phyloP scores from a whole-genome alignment of 2,888 invertebrate genomes.

The Erannis defoliaria region DNA sequence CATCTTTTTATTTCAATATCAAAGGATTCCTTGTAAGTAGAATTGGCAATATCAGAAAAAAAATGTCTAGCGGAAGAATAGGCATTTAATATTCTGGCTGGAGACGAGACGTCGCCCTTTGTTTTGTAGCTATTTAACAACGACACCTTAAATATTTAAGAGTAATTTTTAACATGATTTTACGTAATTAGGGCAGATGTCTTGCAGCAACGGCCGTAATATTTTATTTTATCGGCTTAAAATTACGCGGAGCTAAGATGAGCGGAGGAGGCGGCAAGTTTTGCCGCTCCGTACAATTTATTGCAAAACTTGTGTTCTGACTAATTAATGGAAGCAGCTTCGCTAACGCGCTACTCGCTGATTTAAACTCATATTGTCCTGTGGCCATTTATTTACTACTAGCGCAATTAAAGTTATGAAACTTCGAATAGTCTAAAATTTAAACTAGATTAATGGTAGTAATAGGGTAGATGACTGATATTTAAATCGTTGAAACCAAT shows the following conservation, averaged over 20 bases:
- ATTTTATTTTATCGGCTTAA: constrained; percentile 84
- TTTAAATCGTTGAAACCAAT: too few species aligned
- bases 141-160: constrained; percentile 69
- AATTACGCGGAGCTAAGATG: constrained; percentile 76
- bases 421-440: constrained; percentile 8
- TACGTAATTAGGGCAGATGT: constrained; percentile 77
- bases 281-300: constrained; percentile 78
- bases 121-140: constrained; percentile 71
- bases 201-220: constrained; percentile 70
- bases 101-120: constrained; percentile 66
- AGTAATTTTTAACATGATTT: constrained; percentile 79
- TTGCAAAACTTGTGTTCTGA: constrained; percentile 82
- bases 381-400: constrained; percentile 58
- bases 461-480: too few species aligned
- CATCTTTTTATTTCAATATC: constrained; percentile 55
- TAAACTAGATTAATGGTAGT: neutral
- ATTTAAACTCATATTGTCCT: constrained; percentile 75
- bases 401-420: constrained; percentile 38
- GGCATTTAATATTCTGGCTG: constrained; percentile 67
- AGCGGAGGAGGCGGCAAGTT: constrained; percentile 77
- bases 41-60: constrained; percentile 68
- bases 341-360: constrained; percentile 71
- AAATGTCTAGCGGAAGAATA: constrained; percentile 70
- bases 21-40: constrained; percentile 67
- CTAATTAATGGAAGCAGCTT: constrained; percentile 83